A percentile compares a stretch with the other conserved stretches of the same genome.
These are phyloP conservation scores for Botia almorhae DNA, from an alignment of 2,797 vertebrate genomes.

Conservation along the genomic window DNA sequence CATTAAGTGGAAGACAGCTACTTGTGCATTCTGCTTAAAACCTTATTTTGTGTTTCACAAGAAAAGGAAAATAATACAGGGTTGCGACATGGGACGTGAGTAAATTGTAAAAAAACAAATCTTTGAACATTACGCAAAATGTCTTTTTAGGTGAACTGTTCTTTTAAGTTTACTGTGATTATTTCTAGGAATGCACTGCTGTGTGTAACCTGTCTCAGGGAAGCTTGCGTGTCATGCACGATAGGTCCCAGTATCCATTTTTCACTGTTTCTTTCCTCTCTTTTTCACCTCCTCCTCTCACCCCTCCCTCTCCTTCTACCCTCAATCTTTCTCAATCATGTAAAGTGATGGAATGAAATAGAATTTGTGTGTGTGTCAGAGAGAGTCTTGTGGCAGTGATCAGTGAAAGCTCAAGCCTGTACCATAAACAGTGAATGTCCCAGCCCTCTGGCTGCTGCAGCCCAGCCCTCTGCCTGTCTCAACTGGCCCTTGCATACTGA, in stretches of 20 bases:
- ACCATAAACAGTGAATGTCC: constrained; percentile 72
- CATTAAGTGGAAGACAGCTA: too few relatives aligned
- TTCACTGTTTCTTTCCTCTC: constrained; percentile 7
- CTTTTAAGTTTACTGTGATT: neutral
- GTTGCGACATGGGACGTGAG: neutral
- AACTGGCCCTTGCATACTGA: constrained; percentile 82
- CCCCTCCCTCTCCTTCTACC: neutral
- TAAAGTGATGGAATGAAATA: constrained; percentile 39
- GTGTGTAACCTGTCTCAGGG: constrained; percentile 9
- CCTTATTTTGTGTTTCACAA: too few relatives aligned
- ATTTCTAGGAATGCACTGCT: constrained; percentile 8
- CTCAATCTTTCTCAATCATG: constrained; percentile 32
- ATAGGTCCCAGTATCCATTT: constrained; percentile 53
- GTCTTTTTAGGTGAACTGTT: too few relatives aligned
- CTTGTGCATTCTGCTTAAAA: too few relatives aligned
- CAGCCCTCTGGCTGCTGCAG: constrained; percentile 74
- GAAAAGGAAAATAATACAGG: too few relatives aligned
- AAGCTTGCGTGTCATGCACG: constrained; percentile 52
- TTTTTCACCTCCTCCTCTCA: constrained; percentile 25
- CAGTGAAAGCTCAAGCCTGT: constrained; percentile 86
- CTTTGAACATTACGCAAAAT: too few relatives aligned
- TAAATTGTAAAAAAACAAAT: too few relatives aligned
- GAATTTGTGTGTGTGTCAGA: constrained; percentile 19
- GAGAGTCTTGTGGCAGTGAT: constrained; percentile 61
- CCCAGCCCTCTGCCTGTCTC: constrained; percentile 83